A percentile compares a stretch with the other conserved stretches of the same genome.
Conservation (phyloP, 2,888 invertebrate species). For the Lagria hirta region DNA sequence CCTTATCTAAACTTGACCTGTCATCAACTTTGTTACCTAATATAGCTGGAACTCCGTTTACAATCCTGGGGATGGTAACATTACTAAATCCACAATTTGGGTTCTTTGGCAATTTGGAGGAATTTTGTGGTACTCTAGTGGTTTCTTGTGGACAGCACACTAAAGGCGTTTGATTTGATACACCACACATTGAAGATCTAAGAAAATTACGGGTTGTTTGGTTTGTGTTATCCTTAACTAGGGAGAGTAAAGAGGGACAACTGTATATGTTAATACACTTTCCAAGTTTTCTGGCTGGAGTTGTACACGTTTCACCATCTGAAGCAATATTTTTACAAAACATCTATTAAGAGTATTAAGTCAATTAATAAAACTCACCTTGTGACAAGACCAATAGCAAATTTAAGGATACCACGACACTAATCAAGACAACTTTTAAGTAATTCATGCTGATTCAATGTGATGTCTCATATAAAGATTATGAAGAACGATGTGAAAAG, state of each 20-base stretch:
- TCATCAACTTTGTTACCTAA: constrained; percentile 2
- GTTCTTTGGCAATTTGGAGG: constrained; percentile 44
- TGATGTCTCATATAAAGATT: no score
- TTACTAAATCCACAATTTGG: constrained; percentile 62
- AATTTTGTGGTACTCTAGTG: background rate
- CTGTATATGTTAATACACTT: constrained; percentile 57
- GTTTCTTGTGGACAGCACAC: constrained; percentile 59
- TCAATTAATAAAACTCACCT: no score
- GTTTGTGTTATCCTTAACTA: constrained; percentile 53
- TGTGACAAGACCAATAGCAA: no score
- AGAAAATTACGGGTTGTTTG: constrained; percentile 58
- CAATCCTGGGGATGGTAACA: constrained; percentile 2
- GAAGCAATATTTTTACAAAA: no score
- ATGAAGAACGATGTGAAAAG: no score
- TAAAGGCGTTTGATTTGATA: constrained; percentile 63
- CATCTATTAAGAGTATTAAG: no score
- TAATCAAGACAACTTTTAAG: no score
- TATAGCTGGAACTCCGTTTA: constrained; percentile 17
- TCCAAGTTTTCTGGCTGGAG: constrained; percentile 57
- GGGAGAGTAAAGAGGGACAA: constrained; percentile 58
- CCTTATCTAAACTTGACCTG: constrained; percentile 10
- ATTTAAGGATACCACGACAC: no score
- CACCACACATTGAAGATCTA: constrained; percentile 71
- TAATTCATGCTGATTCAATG: no score
- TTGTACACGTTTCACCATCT: constrained; percentile 57